Evolutionary conservation across 2,888 invertebrate genomes (phyloP).

Genomic region (Trachelus stipa): DNA sequence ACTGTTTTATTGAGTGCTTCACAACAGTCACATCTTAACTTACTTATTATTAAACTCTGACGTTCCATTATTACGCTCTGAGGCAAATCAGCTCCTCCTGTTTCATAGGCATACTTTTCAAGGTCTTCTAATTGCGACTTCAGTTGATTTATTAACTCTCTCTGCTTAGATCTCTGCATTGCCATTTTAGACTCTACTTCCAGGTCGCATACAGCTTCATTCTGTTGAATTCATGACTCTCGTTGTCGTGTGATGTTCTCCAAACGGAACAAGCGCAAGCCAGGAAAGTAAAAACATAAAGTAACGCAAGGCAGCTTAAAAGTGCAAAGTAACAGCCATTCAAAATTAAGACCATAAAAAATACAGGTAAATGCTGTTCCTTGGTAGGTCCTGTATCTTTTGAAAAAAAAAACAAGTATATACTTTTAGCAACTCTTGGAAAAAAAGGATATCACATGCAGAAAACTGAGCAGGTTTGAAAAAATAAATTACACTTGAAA

Average conservation of each 20-base stretch:
- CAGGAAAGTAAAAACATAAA: constrained; percentile 14
- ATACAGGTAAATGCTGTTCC: not conserved
- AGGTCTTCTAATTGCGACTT: constrained; percentile 93
- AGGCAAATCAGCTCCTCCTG: constrained; percentile 81
- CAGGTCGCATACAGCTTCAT: constrained; percentile 50
- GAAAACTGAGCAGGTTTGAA: not conserved
- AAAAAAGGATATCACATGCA: not conserved
- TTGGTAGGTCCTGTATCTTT: not conserved
- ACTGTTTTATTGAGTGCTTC: not conserved
- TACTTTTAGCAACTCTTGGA: too few species aligned
- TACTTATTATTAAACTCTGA: constrained; percentile 86
- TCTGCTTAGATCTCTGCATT: constrained; percentile 77
- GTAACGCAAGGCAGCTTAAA: not conserved
- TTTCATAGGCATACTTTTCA: constrained; percentile 92
- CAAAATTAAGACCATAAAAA: not conserved
- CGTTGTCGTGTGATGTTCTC: not conserved
- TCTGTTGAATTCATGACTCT: not conserved
- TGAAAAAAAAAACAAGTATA: not conserved
- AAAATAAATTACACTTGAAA: not conserved
- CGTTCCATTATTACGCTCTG: constrained; percentile 85
- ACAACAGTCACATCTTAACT: constrained; percentile 27
- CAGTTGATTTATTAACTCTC: constrained; percentile 87
- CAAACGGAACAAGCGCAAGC: not conserved
- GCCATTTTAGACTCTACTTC: constrained; percentile 71
- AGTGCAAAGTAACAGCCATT: not conserved